Evolutionary conservation across 2,888 invertebrate species (phyloP), one percentile per base, ranked within the genome.

Genomic region (Mesochorus sp.): DNA sequence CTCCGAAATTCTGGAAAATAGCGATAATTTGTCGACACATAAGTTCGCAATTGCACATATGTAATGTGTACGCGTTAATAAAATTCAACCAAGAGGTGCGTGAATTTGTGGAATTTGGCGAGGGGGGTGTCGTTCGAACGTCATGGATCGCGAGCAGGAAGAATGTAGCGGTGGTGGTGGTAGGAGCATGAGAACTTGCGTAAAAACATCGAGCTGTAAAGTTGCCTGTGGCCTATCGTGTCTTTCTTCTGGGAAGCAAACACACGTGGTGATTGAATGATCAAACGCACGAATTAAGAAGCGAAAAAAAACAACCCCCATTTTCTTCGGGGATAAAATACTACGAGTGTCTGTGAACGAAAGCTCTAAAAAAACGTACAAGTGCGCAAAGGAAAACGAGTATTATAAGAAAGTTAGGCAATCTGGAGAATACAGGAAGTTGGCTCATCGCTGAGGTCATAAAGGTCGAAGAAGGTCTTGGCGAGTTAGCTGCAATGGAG

Each of bases 91-190:
- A 12, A 42, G 51, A 31, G 47, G 66, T 34, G 24, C 26, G 55
- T 6, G 59, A 28, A 67, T 74, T 74, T 24, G 47, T 24, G 74
- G 78, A 70, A 74, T 78, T 74, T 66, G 8, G 34, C 64, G 64
- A 70, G 78, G 77, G 71, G 74, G 61, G n/a, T 71, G 70, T 74
- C 64, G 67, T 64, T 49, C 62, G 44, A 34, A 14, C 74, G 78
- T 78, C 66, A 78, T 70, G 78, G 78, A 37, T 39, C 34, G 49
- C 66, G 74, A 66, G 53, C 78, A 74, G 70, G 78, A 78, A 74
- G 78, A 78, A 78, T 78, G 73, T 61, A 44, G 51, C 66, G 57
- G 49, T 28, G 37, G 51, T 59, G 24, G 42, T n/a, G 26, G 4
- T 6, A 8, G 59, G 17, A 24, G 49, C 26, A 68, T 12, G 12